These are phyloP conservation scores for Malurus splendens DNA, from an alignment of 2,797 vertebrate species.

Conservation along the genomic window DNA sequence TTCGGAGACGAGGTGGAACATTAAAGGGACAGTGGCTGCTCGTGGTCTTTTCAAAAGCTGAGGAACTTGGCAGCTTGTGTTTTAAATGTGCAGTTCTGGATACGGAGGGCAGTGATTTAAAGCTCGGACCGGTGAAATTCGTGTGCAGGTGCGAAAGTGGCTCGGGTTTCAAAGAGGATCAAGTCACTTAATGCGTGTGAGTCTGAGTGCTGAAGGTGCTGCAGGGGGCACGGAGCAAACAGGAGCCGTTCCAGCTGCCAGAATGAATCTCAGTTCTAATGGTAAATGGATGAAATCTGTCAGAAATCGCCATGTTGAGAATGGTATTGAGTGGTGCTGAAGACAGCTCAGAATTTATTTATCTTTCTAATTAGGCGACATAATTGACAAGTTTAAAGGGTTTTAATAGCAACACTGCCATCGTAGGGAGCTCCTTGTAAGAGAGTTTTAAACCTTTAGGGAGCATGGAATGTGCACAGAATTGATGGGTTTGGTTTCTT, in stretches of 20 bases:
- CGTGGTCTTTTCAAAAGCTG: background rate
- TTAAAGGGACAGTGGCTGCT: conserved; percentile 46
- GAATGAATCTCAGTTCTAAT: background rate
- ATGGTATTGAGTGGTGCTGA: background rate
- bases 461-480: background rate
- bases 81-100: background rate
- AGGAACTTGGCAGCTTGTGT: background rate
- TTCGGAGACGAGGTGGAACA: conserved; percentile 28
- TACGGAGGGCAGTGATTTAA: background rate
- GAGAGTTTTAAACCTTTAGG: background rate
- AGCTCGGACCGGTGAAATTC: background rate
- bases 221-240: background rate
- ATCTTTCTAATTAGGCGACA: background rate
- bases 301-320: background rate
- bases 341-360: background rate
- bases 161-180: background rate
- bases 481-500: fast-evolving
- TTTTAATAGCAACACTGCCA: background rate
- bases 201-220: background rate
- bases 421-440: fast-evolving
- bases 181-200: background rate
- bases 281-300: background rate
- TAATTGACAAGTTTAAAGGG: background rate
- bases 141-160: background rate
- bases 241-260: background rate